Evolutionary conservation across 2,113 vertebrate genomes (phyloP).

Genomic region (Sphyrna mokarran): DNA sequence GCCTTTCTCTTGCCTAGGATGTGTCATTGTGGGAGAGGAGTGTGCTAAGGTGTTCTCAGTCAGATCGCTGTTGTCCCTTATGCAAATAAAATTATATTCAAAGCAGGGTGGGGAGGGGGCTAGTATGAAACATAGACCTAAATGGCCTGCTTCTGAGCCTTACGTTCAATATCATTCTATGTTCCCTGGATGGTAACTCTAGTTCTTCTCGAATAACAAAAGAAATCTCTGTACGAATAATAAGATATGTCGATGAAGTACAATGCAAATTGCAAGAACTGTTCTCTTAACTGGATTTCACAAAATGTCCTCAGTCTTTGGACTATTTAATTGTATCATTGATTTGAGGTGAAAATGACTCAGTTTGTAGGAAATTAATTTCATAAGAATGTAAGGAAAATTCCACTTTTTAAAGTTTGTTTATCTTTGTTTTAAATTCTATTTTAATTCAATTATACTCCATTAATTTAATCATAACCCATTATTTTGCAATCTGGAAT

Average conservation of each 20-base stretch:
- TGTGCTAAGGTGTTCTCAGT: too few species aligned
- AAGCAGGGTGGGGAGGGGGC: not conserved
- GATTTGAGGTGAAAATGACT: not conserved
- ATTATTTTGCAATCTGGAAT: not conserved
- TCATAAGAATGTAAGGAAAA: not conserved
- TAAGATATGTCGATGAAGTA: not conserved
- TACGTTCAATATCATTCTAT: too few species aligned
- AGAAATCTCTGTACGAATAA: not conserved
- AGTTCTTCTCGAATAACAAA: too few species aligned
- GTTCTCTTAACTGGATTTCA: not conserved
- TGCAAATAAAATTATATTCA: not conserved
- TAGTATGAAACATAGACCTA: not conserved
- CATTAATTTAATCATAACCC: not conserved
- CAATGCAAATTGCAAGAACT: not conserved
- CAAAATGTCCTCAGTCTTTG: not conserved
- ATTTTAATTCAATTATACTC: too few species aligned
- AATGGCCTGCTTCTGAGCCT: not conserved
- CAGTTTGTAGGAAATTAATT: not conserved
- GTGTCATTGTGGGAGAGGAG: too few species aligned
- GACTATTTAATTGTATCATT: not conserved
- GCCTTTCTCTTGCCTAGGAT: too few species aligned
- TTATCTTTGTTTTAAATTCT: too few species aligned
- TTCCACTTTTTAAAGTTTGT: not conserved
- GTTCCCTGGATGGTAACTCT: too few species aligned
- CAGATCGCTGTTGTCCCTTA: too few species aligned